Percentiles rank a stretch among this genome's conserved stretches.
phyloP scores from a whole-genome alignment of 2,113 vertebrate genomes.

The Indicator maculatus region DNA sequence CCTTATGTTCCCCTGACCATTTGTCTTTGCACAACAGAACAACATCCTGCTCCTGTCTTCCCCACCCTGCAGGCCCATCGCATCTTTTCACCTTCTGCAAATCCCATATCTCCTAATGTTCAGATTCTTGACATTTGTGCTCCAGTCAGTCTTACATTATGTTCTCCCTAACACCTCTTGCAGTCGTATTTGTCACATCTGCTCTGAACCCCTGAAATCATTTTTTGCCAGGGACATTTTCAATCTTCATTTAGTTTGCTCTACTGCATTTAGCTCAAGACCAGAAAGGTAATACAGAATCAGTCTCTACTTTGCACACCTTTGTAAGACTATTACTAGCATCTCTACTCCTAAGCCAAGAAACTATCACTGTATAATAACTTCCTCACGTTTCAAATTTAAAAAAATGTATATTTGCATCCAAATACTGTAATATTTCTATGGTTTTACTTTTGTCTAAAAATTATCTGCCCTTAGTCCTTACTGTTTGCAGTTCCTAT shows the following conservation, averaged over 20 bases:
- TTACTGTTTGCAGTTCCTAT: not conserved
- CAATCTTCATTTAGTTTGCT: not conserved
- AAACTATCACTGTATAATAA: not conserved
- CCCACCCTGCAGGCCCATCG: not conserved
- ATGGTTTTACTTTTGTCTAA: not conserved
- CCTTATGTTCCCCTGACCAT: not conserved
- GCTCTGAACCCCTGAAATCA: not conserved
- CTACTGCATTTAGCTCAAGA: not conserved
- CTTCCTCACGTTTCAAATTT: not conserved
- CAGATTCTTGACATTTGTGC: not conserved
- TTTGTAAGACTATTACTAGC: not conserved
- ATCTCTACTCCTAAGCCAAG: not conserved
- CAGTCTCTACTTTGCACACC: not conserved
- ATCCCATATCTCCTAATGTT: not conserved
- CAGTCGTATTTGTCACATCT: not conserved
- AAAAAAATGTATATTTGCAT: not conserved
- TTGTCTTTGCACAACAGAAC: not conserved
- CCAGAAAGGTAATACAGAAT: not conserved
- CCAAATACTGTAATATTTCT: not conserved
- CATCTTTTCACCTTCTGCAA: not conserved
- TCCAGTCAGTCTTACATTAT: not conserved
- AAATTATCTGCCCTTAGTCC: not conserved
- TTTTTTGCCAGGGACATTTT: not conserved
- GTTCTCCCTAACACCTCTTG: not conserved
- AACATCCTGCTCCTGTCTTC: not conserved